Evolutionary conservation across 2,888 invertebrate genomes (phyloP), one percentile per base, ranked within the genome.

Genomic region (Orthonychiurus folsomi): DNA sequence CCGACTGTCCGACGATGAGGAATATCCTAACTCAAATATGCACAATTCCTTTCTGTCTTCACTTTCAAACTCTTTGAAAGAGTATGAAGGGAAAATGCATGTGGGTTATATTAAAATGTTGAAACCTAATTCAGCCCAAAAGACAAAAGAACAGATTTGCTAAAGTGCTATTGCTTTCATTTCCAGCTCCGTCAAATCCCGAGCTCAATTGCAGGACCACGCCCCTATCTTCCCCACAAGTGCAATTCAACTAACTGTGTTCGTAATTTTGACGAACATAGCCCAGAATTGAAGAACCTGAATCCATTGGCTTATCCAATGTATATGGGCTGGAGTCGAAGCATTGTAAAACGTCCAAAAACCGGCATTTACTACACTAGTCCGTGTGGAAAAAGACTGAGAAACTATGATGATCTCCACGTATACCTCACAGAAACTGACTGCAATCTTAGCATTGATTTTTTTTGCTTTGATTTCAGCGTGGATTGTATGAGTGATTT

Each of bases 401-500:
- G 92, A 21, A 82, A 78, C 74, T 81, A 88, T 77, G 78, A 80
- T 15, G 93, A 93, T 75, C 79, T 94, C 18, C 88, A 88, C 74
- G 75, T 77, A 1, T 95, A 90, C 78, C 79, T 96, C 57, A 79
- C 83, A 1, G 71, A 78, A 2, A 85, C 88, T 0, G 79, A 83
- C 2, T 68, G 25, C 20, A 82, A 84, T 5, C 81, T 95, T 78
- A 85, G 89, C 54, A 89, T 95, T 0, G 95, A 96, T 75, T 81
- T 89, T 71, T 97, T 97, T 78, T 90, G 91, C 77, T 94, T 89
- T 76, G 87, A 88, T 71, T 81, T 83, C 57, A 82, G 82, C 75
- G 86, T 94, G 0, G 85, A 90, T 73, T 89, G 90, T 72, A 79
- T 92, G 48, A 87, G 87, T 0, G 91, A 93, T 76, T 95, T 91